phyloP scores from a whole-genome alignment of 2,113 vertebrate species.

The Pterocles gutturalis region DNA sequence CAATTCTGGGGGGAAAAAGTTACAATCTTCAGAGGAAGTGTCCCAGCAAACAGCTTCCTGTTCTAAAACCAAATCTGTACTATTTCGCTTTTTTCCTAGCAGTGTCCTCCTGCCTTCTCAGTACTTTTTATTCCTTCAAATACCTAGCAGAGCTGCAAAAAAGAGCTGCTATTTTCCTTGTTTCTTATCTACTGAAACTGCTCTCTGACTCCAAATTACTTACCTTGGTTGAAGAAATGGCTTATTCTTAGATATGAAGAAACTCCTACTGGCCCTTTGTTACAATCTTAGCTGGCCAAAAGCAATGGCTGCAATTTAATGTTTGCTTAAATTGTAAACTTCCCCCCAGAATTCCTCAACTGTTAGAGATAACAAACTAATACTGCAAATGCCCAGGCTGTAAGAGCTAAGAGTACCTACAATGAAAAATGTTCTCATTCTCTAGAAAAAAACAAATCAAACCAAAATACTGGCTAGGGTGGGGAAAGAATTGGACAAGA shows the following conservation, averaged over 20 bases:
- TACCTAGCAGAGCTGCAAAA: neutral
- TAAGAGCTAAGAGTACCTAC: neutral
- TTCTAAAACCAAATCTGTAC: neutral
- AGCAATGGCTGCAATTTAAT: neutral
- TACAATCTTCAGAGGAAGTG: neutral
- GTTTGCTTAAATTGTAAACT: neutral
- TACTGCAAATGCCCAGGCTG: neutral
- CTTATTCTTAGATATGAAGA: neutral
- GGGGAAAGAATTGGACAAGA: neutral
- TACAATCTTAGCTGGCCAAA: neutral
- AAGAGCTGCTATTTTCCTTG: neutral
- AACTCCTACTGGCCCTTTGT: neutral
- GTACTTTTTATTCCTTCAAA: neutral
- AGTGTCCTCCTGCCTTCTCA: neutral
- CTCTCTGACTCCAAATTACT: neutral
- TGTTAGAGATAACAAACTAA: neutral
- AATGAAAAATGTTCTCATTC: neutral
- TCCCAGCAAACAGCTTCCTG: neutral
- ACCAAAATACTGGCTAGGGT: neutral
- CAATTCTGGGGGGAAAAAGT: neutral
- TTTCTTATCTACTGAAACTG: neutral
- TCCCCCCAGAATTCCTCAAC: neutral
- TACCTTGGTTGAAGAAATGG: neutral
- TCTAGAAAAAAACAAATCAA: neutral
- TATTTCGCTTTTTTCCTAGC: neutral